phyloP scores from a whole-genome alignment of 2,888 invertebrate genomes.

The Scrobipalpa atriplicella region DNA sequence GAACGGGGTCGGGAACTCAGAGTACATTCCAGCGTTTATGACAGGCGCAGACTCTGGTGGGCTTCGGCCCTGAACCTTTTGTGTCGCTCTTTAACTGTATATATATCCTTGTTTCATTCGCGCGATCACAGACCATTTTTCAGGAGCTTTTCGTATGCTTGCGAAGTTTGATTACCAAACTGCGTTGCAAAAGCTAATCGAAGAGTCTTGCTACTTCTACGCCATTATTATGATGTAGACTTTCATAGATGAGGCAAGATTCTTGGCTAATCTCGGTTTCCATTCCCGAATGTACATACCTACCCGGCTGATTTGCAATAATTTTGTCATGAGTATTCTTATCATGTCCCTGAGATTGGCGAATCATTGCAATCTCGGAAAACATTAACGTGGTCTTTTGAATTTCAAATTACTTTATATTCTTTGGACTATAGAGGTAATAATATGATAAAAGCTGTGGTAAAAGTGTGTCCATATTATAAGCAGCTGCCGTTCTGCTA shows the following conservation, averaged over 20 bases:
- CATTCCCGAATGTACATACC: background rate
- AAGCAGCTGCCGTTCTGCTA: conserved; percentile 45
- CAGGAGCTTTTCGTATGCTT: conserved; percentile 34
- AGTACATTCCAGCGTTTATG: conserved; percentile 64
- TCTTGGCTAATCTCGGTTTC: background rate
- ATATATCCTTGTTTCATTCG: conserved; percentile 50
- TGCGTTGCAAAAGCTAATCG: background rate
- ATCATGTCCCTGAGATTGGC: conserved; percentile 25
- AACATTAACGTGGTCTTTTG: background rate
- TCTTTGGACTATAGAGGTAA: background rate
- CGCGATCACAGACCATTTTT: conserved; percentile 43
- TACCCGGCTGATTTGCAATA: conserved; percentile 2
- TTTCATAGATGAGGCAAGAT: conserved; percentile 27
- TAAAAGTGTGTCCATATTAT: background rate
- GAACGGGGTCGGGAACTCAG: conserved; percentile 40
- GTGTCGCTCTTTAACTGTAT: conserved; percentile 36
- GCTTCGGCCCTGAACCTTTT: conserved; percentile 48
- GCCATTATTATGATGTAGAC: conserved; percentile 14
- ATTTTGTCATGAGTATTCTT: conserved; percentile 16
- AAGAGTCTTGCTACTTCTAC: background rate
- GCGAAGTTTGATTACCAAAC: conserved; percentile 36
- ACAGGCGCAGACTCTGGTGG: conserved; percentile 51
- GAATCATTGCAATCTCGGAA: conserved; percentile 2
- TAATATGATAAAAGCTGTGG: background rate
- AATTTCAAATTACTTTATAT: background rate